These are phyloP conservation scores for Sebastes minor DNA, from an alignment of 2,797 vertebrate genomes.

Conservation along the genomic window DNA sequence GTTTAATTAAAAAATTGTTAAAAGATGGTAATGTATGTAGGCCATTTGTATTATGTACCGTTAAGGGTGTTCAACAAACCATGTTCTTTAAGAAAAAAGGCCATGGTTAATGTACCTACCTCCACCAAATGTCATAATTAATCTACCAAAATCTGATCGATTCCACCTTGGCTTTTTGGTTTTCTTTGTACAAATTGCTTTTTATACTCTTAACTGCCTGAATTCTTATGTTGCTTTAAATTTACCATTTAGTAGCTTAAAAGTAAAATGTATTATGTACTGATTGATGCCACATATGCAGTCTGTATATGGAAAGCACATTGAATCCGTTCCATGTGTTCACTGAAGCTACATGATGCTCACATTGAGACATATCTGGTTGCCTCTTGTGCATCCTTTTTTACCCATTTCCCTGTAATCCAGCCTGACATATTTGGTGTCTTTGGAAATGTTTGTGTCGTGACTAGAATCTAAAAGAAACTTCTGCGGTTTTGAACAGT, in stretches of 20 bases:
- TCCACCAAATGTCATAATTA: constrained; percentile 2
- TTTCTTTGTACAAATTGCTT: background rate
- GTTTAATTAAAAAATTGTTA: background rate
- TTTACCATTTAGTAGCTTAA: background rate
- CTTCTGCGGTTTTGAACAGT: constrained; percentile 16
- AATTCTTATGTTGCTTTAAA: background rate
- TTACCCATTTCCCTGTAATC: constrained; percentile 15
- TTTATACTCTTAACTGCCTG: background rate
- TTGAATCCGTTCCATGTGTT: background rate
- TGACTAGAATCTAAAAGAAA: constrained; percentile 45
- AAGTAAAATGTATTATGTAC: background rate
- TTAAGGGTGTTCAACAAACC: constrained; percentile 3
- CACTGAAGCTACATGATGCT: background rate
- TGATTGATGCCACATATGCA: background rate
- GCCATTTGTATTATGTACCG: background rate
- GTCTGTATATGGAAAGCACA: no score
- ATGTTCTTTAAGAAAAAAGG: background rate
- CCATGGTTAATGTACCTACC: constrained; percentile 7
- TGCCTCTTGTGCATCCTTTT: constrained; percentile 2
- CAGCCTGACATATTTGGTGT: constrained; percentile 31
- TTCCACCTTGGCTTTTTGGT: background rate
- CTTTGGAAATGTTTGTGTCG: constrained; percentile 37
- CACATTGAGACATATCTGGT: constrained; percentile 3
- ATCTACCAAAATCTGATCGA: constrained; percentile 6
- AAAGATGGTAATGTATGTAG: background rate